These are phyloP conservation scores for Micromussa lordhowensis DNA, from an alignment of 92 coral and sea anemone species.

Conservation along the genomic window DNA sequence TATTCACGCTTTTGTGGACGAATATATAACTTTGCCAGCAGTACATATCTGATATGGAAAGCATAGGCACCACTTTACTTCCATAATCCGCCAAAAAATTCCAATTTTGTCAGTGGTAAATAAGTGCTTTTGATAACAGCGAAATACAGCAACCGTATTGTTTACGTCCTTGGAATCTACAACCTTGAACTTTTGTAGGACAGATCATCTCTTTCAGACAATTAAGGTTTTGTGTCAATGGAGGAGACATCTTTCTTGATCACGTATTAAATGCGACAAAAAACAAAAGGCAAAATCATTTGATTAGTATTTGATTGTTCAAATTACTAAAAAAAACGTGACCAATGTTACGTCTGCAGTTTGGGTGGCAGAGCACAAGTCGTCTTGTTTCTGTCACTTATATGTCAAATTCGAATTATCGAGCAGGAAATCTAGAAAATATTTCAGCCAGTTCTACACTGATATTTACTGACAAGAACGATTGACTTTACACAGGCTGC, in stretches of 20 bases:
- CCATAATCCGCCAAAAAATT: neutral
- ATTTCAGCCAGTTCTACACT: neutral
- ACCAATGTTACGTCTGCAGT: neutral
- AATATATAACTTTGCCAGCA: neutral
- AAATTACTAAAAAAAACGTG: neutral
- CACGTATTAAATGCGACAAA: neutral
- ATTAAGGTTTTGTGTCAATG: neutral
- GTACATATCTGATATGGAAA: neutral
- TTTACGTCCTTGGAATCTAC: neutral
- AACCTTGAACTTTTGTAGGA: neutral
- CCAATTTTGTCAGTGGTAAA: neutral
- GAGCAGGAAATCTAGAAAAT: neutral
- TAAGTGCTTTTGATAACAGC: neutral
- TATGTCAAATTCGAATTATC: neutral
- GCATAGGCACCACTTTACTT: neutral
- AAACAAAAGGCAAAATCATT: neutral
- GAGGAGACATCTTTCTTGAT: neutral
- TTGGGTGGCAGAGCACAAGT: neutral
- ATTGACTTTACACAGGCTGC: neutral
- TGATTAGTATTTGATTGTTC: neutral
- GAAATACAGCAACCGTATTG: neutral
- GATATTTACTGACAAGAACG: neutral
- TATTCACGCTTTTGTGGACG: neutral
- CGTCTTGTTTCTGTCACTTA: constrained; percentile 21
- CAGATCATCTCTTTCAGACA: neutral